Evolutionary conservation across 2,888 invertebrate species (phyloP), one percentile per base, ranked within the genome.

Genomic region (Incurvaria masculella): DNA sequence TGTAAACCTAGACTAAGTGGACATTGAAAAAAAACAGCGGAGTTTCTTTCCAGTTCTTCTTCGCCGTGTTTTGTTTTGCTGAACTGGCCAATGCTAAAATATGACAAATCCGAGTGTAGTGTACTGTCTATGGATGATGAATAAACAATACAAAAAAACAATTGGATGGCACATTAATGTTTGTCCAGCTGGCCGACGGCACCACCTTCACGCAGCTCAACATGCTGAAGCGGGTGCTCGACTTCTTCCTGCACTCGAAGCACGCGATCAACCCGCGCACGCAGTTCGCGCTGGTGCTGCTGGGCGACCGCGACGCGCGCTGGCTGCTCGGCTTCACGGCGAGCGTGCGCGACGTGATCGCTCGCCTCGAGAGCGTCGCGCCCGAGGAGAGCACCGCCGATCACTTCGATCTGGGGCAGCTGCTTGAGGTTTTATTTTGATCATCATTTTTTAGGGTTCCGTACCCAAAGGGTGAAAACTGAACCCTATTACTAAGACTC

Each of bases 241-340:
- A 83, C 53, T 80, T 84, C 55, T 88, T 87, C 59, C 56, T 88
- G 8, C 68, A 81, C 57, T 78, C 81, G 17, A 88, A 88, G 65
- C 66, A 75, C 54, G 69, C 74, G 1, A 82, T 87, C 21, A 82
- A 84, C 57, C 71, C 68, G 39, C 71, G 64, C 51, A 86, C 87
- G 44, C 81, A 87, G 63, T 88, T 81, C 74, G 85, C 86, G 20
- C 59, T 88, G 27, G 61, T 86, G 44, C 62, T 79, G 5, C 58
- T 88, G 44, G 81, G 82, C 58, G 76, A 80, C 43, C 66, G 72
- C 33, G 72, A 75, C 50, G 69, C 78, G 2, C 64, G 63, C 38
- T 84, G 82, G 84, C 55, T 82, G 38, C 74, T 81, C 55, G 81
- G 83, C 54, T 89, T 88, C 56, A 87, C 87, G 1, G 82, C 61